Base-by-base conservation (phyloP, 2,888 invertebrate species). In the Ophonus ardosiacus region DNA sequence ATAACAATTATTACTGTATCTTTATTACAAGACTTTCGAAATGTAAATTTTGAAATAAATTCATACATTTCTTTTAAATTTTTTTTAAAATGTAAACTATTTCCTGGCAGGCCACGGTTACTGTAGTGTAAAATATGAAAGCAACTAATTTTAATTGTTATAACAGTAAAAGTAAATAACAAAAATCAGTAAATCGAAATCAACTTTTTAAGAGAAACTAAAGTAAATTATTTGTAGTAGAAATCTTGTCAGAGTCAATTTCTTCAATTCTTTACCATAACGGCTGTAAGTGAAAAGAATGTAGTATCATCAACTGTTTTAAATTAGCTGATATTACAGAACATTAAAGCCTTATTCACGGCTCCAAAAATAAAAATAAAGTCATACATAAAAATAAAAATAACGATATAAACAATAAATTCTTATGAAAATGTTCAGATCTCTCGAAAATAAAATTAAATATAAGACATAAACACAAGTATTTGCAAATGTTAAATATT, bases 41-140 rank as follows among this genome's bases (percentile, higher is more conserved):
- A 51, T 51, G 43, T 51, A 51, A 51, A 51, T 51, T 51, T 13
- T 51, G 43, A 51, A 13, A 51, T 51, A 51, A 51, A 51, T 8
- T 51, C 43, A 51, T 51, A 8, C 43, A 51, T 51, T 51, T 51
- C 43, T 51, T 51, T 51, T 51, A 51, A 51, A 51, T 10, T 51
- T 51, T 13, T 10, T 51, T 51, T 51, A 51, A 51, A 51, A 51
- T 51, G 43, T 51, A 51, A 51, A 51, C 43, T 10, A 43, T 51
- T 51, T 51, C 43, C 43, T 51, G 10, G 43, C 13, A 51, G 8
- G 43, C 43, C 43, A 51, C 63, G 63, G 7, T 31, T 65, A 24
- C 31, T 83, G 74, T 83, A 31, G 24, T 78, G 84, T 84, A 56
- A 84, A 84, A 84, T 84, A 84, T 84, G 84, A 84, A 84, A 84